Percentiles rank a stretch among this genome's conserved stretches.
phyloP scores from a whole-genome alignment of 2,113 vertebrate species.

The Romanogobio albipinnatus region DNA sequence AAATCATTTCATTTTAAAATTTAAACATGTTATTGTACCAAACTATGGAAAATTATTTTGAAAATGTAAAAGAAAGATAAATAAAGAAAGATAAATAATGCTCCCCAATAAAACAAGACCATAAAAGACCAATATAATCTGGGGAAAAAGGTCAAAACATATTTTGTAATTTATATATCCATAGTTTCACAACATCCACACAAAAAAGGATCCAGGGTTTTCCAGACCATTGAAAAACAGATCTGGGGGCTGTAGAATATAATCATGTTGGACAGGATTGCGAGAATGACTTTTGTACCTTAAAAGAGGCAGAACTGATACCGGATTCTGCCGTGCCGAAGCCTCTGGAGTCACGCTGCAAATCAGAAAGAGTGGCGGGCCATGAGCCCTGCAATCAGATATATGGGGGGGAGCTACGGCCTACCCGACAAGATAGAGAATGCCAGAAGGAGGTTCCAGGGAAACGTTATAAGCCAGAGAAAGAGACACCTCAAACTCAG shows the following conservation, averaged over 20 bases:
- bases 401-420: constrained; percentile 41
- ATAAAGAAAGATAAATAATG: background rate
- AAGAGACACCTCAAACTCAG: constrained; percentile 44
- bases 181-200: background rate
- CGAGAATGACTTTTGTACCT: constrained; percentile 73
- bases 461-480: constrained; percentile 44
- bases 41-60: too few relatives aligned
- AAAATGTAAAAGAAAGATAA: too few relatives aligned
- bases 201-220: constrained; percentile 13
- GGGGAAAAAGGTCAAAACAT: background rate
- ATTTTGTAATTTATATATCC: background rate
- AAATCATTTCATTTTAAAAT: too few relatives aligned
- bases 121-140: background rate
- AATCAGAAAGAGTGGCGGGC: constrained; percentile 69
- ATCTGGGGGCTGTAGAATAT: constrained; percentile 24
- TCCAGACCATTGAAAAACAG: constrained; percentile 30
- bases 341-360: constrained; percentile 81
- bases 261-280: background rate
- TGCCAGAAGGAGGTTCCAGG: constrained; percentile 38
- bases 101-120: background rate
- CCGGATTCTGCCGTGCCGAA: constrained; percentile 84
- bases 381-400: constrained; percentile 54
- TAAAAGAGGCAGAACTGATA: constrained; percentile 86
- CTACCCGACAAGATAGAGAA: constrained; percentile 44
- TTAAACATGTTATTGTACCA: too few relatives aligned